Conservation (phyloP, 2,113 vertebrate species). For the Trogon surrucura region DNA sequence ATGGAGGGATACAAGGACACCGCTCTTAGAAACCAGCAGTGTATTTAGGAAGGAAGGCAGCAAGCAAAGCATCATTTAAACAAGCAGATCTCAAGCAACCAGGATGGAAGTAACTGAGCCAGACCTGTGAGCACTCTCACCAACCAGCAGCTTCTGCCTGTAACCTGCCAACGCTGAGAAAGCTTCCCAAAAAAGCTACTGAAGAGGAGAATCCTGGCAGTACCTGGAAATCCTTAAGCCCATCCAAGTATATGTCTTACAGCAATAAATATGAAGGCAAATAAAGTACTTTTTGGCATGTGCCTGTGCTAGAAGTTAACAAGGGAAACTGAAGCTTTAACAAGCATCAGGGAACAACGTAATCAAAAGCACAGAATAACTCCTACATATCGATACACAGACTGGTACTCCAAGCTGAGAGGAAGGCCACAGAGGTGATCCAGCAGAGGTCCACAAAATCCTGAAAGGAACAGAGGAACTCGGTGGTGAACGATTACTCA, state of each 20-base stretch:
- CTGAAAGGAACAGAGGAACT: background rate
- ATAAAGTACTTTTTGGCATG: conserved; percentile 3
- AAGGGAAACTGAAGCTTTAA: conserved; percentile 11
- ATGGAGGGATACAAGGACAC: background rate
- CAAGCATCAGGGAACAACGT: background rate
- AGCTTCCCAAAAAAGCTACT: background rate
- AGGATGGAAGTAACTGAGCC: background rate
- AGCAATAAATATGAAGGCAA: conserved; percentile 39
- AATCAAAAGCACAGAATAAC: background rate
- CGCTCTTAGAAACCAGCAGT: background rate
- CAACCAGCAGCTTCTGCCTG: background rate
- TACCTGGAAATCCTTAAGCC: conserved; percentile 40
- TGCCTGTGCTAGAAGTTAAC: conserved; percentile 16
- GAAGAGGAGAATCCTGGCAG: conserved; percentile 5
- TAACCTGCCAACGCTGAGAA: background rate
- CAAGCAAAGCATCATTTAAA: background rate
- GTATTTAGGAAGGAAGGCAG: background rate
- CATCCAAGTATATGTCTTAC: conserved; percentile 11
- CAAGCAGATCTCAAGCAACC: background rate
- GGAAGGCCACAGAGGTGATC: background rate
- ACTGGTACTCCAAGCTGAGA: background rate
- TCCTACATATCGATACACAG: background rate
- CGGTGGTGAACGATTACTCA: rapidly evolving
- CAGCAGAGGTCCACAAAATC: background rate
- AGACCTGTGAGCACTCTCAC: background rate